phyloP scores from a whole-genome alignment of 2,888 invertebrate species.

The Parnassius apollo region DNA sequence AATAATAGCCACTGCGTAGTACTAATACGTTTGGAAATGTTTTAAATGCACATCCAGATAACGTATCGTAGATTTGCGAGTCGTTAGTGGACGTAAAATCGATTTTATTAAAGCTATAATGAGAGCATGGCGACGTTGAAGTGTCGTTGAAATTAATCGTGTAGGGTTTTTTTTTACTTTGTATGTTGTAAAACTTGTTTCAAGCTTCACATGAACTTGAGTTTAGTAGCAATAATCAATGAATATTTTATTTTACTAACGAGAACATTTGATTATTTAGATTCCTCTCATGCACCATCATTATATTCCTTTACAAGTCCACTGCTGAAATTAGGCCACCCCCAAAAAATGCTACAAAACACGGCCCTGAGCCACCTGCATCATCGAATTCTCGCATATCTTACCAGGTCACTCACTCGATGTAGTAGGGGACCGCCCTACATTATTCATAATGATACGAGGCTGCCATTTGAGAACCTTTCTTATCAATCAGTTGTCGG shows the following conservation, averaged over 20 bases:
- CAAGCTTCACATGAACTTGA: not conserved
- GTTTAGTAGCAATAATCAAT: not conserved
- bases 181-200: not conserved
- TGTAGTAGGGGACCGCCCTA: too few relatives aligned
- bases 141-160: slow-evolving; percentile 36
- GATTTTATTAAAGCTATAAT: slow-evolving; percentile 46
- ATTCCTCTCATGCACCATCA: too few relatives aligned
- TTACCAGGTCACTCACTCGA: too few relatives aligned
- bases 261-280: too few relatives aligned
- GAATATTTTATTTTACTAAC: not conserved
- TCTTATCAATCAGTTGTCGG: too few relatives aligned
- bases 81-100: slow-evolving; percentile 42
- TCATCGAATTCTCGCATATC: too few relatives aligned
- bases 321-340: too few relatives aligned
- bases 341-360: too few relatives aligned
- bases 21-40: slow-evolving; percentile 40
- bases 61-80: slow-evolving; percentile 55
- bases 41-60: slow-evolving; percentile 42
- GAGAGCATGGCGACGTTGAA: slow-evolving; percentile 31
- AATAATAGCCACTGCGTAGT: slow-evolving; percentile 40
- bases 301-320: too few relatives aligned
- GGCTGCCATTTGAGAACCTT: too few relatives aligned
- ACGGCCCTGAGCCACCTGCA: too few relatives aligned
- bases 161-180: not conserved
- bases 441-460: too few relatives aligned